Evolutionary conservation across 2,888 invertebrate genomes (phyloP), one percentile per base, ranked within the genome.

Genomic region (Drepana falcataria): DNA sequence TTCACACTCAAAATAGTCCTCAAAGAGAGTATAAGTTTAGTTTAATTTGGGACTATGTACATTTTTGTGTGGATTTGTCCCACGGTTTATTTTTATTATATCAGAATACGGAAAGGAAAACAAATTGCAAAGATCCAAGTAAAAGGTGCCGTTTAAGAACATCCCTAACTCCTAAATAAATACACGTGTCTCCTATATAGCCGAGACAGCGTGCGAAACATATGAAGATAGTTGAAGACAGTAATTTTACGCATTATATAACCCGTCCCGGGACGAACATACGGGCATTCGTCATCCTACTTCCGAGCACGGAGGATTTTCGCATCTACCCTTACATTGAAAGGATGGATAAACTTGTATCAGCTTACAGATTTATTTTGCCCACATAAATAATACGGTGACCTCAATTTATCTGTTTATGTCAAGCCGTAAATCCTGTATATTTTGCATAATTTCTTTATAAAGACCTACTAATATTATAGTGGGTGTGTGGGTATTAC

Each of bases 171-270:
- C 64, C 62, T 63, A 73, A 73, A 77, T 67, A 75, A 73, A 73
- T 68, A 74, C 65, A 66, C 60, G 58, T 66, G 68, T 68, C 70
- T 72, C 66, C 9, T 9, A 44, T 44, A 44, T 44, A 9, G 9
- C 44, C 61, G 59, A 66, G 65, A 53, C 57, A 66, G 71, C 61
- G 70, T 68, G 68, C 60, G 64, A 75, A 79, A 85, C 73, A 74
- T 81, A 81, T 77, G 80, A 73, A 75, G 76, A 79, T 82, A 83
- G 80, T 83, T 81, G 79, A 79, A 81, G 82, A 79, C 80, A 77
- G 84, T 87, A 84, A 89, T 88, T 88, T 89, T 84, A 82, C 87
- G 87, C 87, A 79, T 87, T 87, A 88, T 87, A 78, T 87, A 83
- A 81, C 85, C 85, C 79, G 86, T 87, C 86, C 75, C 73, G 69